phyloP scores from a whole-genome alignment of 2,113 vertebrate species.

The Nothoprocta pentlandii region DNA sequence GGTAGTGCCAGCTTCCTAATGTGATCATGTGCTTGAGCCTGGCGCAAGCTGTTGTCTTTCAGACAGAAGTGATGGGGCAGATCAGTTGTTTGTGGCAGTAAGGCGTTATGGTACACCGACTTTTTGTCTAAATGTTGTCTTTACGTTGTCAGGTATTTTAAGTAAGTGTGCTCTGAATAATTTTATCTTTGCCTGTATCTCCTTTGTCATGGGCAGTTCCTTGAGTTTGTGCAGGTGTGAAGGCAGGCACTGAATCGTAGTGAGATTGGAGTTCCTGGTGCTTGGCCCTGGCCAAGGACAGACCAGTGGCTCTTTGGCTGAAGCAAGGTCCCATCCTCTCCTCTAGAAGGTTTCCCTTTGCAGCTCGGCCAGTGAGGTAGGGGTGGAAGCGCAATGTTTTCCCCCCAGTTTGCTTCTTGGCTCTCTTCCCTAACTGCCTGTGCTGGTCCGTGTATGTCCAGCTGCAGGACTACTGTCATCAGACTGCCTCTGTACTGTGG shows the following conservation, averaged over 20 bases:
- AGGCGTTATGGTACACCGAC: not conserved
- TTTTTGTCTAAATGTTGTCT: not conserved
- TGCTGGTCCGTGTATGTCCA: too few species aligned
- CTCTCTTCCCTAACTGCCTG: not conserved
- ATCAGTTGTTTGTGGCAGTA: not conserved
- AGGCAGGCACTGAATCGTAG: not conserved
- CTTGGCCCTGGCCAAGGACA: too few species aligned
- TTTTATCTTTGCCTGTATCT: not conserved
- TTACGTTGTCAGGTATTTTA: not conserved
- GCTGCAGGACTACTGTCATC: not conserved
- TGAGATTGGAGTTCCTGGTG: not conserved
- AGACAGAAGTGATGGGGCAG: not conserved
- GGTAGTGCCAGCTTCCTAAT: too few species aligned
- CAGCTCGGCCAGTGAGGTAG: not conserved
- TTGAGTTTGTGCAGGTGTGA: not conserved
- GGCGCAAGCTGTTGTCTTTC: not conserved
- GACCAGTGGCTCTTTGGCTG: not conserved
- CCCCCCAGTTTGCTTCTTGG: not conserved
- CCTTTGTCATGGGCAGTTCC: not conserved
- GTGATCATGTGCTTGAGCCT: fast-evolving
- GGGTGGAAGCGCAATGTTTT: too few species aligned
- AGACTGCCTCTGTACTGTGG: not conserved
- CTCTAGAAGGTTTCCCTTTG: not conserved
- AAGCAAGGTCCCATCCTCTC: not conserved
- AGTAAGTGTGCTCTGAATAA: not conserved